Percentiles rank a stretch among this genome's conserved stretches.
phyloP scores from a whole-genome alignment of 1,140 invertebrate species.

The Scaptomyza montana region DNA sequence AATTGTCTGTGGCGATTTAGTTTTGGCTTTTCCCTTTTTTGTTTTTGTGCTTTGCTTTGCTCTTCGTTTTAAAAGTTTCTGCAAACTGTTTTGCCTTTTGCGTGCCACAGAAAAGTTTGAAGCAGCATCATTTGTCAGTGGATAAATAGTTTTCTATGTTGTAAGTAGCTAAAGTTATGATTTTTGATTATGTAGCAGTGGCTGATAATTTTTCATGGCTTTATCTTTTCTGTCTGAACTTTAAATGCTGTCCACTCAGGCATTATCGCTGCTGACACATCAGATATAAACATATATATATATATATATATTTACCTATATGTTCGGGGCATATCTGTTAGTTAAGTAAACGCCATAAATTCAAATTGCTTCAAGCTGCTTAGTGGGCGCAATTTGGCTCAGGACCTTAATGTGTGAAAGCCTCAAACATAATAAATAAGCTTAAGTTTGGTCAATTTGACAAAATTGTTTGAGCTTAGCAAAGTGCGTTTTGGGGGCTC shows the following conservation, averaged over 20 bases:
- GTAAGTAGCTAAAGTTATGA: constrained; percentile 79
- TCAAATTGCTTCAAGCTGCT: constrained; percentile 68
- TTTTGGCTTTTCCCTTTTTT: constrained; percentile 10
- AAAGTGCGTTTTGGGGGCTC: constrained; percentile 46
- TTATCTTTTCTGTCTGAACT: constrained; percentile 48
- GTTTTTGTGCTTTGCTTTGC: constrained; percentile 3
- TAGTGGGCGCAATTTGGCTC: constrained; percentile 60
- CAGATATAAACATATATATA: not conserved
- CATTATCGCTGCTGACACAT: constrained; percentile 7
- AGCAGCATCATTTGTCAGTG: constrained; percentile 81
- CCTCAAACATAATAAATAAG: constrained; percentile 82
- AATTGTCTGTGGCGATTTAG: constrained; percentile 43
- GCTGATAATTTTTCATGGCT: constrained; percentile 76
- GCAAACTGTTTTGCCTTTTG: constrained; percentile 79
- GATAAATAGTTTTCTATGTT: constrained; percentile 75
- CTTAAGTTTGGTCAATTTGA: constrained; percentile 82
- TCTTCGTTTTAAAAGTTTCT: constrained; percentile 58
- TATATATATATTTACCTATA: not conserved
- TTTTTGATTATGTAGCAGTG: constrained; percentile 74
- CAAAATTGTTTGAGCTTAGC: constrained; percentile 78
- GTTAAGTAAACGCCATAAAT: constrained; percentile 60
- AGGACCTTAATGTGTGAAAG: constrained; percentile 75
- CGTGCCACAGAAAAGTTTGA: constrained; percentile 65
- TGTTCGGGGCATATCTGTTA: constrained; percentile 15
- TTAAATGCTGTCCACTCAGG: constrained; percentile 50